Percentiles rank a stretch among this genome's conserved stretches.
Conservation (phyloP, 2,888 invertebrate genomes). For the Frankliniella intonsa region DNA sequence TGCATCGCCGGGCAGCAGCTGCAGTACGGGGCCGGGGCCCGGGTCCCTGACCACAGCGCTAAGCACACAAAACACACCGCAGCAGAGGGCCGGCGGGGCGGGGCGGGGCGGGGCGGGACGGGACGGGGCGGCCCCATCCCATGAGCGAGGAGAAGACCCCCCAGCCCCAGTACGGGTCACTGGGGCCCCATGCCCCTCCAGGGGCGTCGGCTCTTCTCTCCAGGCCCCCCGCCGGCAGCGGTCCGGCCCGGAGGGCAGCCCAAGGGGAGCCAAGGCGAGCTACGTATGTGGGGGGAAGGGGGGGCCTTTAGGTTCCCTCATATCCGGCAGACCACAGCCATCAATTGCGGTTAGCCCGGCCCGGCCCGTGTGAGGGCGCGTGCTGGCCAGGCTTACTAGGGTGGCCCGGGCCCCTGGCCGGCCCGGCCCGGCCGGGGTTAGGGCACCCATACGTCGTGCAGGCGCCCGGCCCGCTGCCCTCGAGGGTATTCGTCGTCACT, state of each 20-base stretch:
- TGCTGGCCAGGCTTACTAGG: slow-evolving; percentile 8
- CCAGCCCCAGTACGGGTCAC: too few relatives aligned
- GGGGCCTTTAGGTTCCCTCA: slow-evolving; percentile 13
- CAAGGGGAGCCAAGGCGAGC: background rate
- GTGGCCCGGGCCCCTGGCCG: background rate
- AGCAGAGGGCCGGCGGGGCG: background rate
- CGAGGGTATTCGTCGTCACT: background rate
- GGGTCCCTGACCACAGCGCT: background rate
- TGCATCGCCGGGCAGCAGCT: background rate
- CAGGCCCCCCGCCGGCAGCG: too few relatives aligned
- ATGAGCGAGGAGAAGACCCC: background rate
- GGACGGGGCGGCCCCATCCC: too few relatives aligned
- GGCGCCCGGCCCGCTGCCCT: background rate
- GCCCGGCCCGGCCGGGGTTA: background rate
- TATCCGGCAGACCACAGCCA: slow-evolving; percentile 23
- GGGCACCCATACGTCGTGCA: background rate
- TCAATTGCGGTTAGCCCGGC: slow-evolving; percentile 24
- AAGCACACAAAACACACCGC: slow-evolving; percentile 11
- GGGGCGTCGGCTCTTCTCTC: too few relatives aligned
- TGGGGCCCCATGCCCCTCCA: too few relatives aligned
- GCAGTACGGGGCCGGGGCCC: background rate
- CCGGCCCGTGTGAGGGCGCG: background rate
- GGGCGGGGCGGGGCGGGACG: background rate
- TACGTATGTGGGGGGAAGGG: background rate
- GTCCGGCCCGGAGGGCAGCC: too few relatives aligned